Base-by-base conservation (phyloP, 2,113 vertebrate genomes). In the Mesoclemmys tuberculata region DNA sequence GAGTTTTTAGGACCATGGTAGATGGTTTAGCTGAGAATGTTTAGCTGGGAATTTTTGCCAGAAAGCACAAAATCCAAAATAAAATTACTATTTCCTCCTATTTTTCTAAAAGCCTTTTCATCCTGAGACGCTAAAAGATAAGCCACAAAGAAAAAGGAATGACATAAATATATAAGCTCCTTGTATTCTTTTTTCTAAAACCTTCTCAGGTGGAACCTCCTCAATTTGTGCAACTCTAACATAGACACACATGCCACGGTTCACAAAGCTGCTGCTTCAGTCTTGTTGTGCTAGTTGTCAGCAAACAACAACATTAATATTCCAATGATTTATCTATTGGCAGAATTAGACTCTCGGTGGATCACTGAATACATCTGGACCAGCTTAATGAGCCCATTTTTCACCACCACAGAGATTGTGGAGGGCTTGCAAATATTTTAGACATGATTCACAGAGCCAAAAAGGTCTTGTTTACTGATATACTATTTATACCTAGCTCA, bases 401-500 rank as follows among this genome's bases (percentile, higher is more conserved):
- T 97, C 92, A 97, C 93, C 93, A 90, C 87, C 95, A 95, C 48
- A 91, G 89, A 93, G 93, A 64, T 93, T 95, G 92, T 82, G 93
- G 95, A 96, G 93, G 96, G 77, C 90, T 92, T 94, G 87, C 92
- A 95, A 12, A 97, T 97, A 95, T 90, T 97, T 98, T 41, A 94
- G 94, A 52, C 90, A 1, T 98, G 97, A 97, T 97, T 97, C 97
- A 96, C 80, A 78, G 86, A 95, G 90, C 93, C 95, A 96, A 94
- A 94, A 89, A 95, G 93, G 92, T 95, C 93, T 95, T 97, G 95
- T 97, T 98, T 97, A 96, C 95, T 96, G 96, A 96, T 97, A 95
- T 5, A 86, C 97, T 97, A 97, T 97, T 97, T 97, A 97, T 97
- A 97, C 95, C 93, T 92, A 90, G 61, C 87, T 92, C 94, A 96